Evolutionary conservation across 2,113 vertebrate species (phyloP), one percentile per base, ranked within the genome.

Genomic region (Corythoichthys haematopterus): DNA sequence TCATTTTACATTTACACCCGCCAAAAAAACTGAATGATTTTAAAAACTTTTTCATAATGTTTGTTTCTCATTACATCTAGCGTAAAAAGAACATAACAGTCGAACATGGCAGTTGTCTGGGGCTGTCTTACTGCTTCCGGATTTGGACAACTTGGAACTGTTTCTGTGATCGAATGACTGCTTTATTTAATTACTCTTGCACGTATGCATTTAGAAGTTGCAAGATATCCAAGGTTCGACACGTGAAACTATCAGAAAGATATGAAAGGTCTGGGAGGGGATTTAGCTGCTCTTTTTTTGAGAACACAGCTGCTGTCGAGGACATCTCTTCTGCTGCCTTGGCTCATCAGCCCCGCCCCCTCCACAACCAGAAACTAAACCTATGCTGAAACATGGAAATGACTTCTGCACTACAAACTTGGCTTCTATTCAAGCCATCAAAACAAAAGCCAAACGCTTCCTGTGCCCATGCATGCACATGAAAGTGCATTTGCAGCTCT

Each of bases 381-480:
- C 3, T 70, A 68, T 40, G 43, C 68, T 67, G 46, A 57, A 47
- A 72, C 55, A 43, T 65, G 57, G 66, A 80, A 69, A 72, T 61
- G 65, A 36, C 33, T 52, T 35, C 10, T 75, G 58, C 77, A 72
- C 66, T 40, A 50, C 53, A 59, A 53, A 64, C 77, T 57, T 70
- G 62, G 65, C 74, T 60, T 67, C 13, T 62, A 71, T 77, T 72
- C 70, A 66, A 78, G 71, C 6, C 16, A 76, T 66, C 71, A 14
- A 70, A 76, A 82, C 79, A 75, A 70, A 65, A 46, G 65, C 38
- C 45, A 52, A 28, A 12, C 14, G 50, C 65, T 69, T 77, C 77
- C 65, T 71, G 56, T 70, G 70, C 67, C 74, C 74, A 66, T 66
- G 52, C 75, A 65, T 51, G 72, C 70, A 74, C 68, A 71, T 76